These are phyloP conservation scores for Mythimna pallens DNA, from an alignment of 2,888 invertebrate species.

Conservation along the genomic window DNA sequence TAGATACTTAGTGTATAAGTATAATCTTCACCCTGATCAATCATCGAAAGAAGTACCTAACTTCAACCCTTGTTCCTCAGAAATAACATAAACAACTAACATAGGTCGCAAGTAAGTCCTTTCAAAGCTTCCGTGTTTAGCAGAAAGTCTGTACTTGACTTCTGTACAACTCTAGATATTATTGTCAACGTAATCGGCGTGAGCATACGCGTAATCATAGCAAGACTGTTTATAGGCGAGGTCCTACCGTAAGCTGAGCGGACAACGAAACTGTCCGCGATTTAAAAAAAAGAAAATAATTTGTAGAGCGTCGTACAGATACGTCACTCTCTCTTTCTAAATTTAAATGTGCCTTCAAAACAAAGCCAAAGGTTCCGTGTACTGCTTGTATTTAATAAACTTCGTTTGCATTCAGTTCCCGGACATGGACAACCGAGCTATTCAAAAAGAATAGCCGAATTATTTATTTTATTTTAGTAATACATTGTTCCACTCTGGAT, in stretches of 20 bases:
- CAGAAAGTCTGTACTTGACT: constrained; percentile 32
- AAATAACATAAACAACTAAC: not conserved
- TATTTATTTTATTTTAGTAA: no score
- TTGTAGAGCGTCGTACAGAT: not conserved
- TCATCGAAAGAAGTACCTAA: no score
- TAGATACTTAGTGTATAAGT: no score
- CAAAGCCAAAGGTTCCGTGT: not conserved
- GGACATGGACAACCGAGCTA: not conserved
- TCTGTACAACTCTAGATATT: constrained; percentile 31
- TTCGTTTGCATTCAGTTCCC: not conserved
- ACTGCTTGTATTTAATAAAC: not conserved
- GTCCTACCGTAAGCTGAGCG: constrained; percentile 26
- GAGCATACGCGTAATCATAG: constrained; percentile 51
- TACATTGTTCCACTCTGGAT: no score
- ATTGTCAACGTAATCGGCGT: constrained; percentile 46
- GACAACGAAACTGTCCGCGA: not conserved
- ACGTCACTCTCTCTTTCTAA: no score
- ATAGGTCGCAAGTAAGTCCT: constrained; percentile 7
- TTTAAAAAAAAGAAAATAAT: not conserved
- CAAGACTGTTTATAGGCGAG: constrained; percentile 24
- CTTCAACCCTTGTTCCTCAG: no score
- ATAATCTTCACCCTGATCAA: not conserved
- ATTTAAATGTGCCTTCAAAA: no score
- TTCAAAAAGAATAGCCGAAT: not conserved
- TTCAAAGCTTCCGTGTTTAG: constrained; percentile 22